Evolutionary conservation across 2,113 vertebrate genomes (phyloP), one percentile per base, ranked within the genome.

Genomic region (Tautogolabrus adspersus): DNA sequence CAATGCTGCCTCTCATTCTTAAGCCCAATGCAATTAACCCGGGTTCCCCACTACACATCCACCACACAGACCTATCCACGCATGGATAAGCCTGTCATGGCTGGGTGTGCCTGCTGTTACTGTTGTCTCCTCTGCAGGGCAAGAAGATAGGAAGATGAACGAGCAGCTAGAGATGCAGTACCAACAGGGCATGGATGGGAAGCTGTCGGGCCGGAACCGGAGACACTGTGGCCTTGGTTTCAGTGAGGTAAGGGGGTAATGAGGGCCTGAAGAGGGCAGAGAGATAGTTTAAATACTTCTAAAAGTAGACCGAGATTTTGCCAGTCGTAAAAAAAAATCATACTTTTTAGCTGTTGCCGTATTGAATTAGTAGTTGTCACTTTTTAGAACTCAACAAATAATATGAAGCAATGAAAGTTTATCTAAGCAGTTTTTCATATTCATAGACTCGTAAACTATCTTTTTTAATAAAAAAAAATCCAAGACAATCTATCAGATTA

Each of bases 141-240:
- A 95, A 87, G 97, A 98, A 93, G 96, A 99, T 77, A 94, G 90
- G 92, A 95, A 95, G 90, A 98, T 99, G 75, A 98, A 95, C 54
- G 93, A 96, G 72, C 96, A 97, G 69, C 86, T 99, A 79, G 98
- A 99, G 91, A 93, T 95, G 74, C 97, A 98, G 79, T 99, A 96
- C 88, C 96, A 98, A 51, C 97, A 98, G 82, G 95, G 98, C 85
- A 95, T 99, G 95, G 97, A 98, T 56, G 97, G 96, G 80, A 97
- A 96, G 40, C 90, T 98, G 87, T 97, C 97, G 0, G 98, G 98
- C 55, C 93, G 97, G 70, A 96, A 98, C 85, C 94, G 96, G 68
- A 95, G 98, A 84, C 97, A 98, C 71, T 97, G 96, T 9, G 97
- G 97, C 51, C 95, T 99, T 42, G 97, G 98, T 6, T 98, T 99